A percentile compares a stretch with the other conserved stretches of the same genome.
Evolutionary conservation across 2,797 vertebrate species (phyloP).

Genomic region (Podargus strigoides): DNA sequence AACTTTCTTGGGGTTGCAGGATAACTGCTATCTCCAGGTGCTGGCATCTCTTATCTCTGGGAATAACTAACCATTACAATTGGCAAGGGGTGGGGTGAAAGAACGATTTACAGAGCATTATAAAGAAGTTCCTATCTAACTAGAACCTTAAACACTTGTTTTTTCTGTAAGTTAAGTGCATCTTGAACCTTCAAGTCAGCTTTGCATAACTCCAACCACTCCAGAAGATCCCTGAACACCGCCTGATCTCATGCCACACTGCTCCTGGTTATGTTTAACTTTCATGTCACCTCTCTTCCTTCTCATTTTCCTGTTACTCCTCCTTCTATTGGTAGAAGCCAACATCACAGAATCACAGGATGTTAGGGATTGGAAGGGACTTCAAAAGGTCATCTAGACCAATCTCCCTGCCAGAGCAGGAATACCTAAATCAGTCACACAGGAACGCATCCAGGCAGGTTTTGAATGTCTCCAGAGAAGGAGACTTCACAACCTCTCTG

Average conservation of each 20-base stretch:
- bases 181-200: neutral
- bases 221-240: rapidly evolving
- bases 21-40: neutral
- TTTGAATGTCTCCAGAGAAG: too few species aligned
- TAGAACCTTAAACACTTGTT: neutral
- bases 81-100: neutral
- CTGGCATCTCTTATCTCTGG: neutral
- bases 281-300: neutral
- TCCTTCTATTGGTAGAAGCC: neutral
- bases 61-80: neutral
- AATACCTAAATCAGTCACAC: too few species aligned
- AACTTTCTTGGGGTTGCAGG: neutral
- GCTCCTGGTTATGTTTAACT: neutral
- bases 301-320: neutral
- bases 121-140: neutral
- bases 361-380: too few species aligned
- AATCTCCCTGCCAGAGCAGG: too few species aligned
- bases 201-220: neutral
- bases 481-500: too few species aligned
- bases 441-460: too few species aligned
- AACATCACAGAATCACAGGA: too few species aligned
- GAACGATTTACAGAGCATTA: neutral
- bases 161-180: neutral
- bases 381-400: too few species aligned
- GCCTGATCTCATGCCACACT: neutral